Evolutionary conservation across 2,888 invertebrate species (phyloP).

Genomic region (Pachydiplax longipennis): DNA sequence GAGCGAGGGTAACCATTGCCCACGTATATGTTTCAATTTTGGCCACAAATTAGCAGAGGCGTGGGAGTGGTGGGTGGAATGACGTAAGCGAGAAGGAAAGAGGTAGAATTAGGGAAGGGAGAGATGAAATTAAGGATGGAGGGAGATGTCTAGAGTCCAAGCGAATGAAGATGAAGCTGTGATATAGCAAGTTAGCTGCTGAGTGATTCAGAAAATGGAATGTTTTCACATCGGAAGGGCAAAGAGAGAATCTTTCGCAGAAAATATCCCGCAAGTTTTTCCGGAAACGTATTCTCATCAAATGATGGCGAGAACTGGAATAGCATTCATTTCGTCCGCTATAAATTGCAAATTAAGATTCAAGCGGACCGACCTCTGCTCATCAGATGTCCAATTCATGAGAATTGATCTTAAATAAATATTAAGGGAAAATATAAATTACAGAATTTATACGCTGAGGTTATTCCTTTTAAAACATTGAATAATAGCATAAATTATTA

Average conservation of each 20-base stretch:
- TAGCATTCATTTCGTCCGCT: too few species aligned
- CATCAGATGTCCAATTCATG: too few species aligned
- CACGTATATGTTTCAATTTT: constrained; percentile 34
- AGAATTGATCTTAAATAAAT: too few species aligned
- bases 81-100: background rate
- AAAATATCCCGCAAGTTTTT: background rate
- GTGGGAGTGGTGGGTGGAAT: background rate
- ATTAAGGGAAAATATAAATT: too few species aligned
- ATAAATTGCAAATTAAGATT: too few species aligned
- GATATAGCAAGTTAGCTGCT: background rate
- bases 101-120: background rate
- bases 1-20: constrained; percentile 9
- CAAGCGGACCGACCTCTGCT: too few species aligned
- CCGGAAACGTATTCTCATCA: too few species aligned
- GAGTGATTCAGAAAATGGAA: background rate
- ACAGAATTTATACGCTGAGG: too few species aligned
- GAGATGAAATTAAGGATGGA: background rate
- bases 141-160: background rate
- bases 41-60: constrained; percentile 18
- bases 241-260: background rate
- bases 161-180: background rate
- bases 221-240: background rate
- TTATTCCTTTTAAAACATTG: too few species aligned
- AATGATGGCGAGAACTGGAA: too few species aligned
- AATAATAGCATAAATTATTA: too few species aligned